A percentile compares a stretch with the other conserved stretches of the same genome.
Evolutionary conservation across 2,113 vertebrate species (phyloP).

Genomic region (Protobothrops mucrosquamatus): DNA sequence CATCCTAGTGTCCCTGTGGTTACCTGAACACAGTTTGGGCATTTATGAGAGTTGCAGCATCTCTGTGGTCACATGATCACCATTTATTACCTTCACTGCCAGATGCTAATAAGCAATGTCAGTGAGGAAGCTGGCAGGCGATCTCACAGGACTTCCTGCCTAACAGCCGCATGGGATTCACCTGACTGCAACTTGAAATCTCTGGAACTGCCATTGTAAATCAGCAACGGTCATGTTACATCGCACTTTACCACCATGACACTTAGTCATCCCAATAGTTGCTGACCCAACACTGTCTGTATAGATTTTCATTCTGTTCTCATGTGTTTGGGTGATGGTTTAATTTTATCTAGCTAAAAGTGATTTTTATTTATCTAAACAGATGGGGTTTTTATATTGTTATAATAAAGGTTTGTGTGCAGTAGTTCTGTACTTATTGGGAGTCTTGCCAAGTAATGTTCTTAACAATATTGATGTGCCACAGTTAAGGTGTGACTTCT

Average conservation of each 20-base stretch:
- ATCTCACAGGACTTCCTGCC: background rate
- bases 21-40: background rate
- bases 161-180: background rate
- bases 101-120: background rate
- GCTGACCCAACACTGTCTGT: background rate
- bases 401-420: background rate
- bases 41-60: background rate
- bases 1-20: background rate
- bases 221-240: background rate
- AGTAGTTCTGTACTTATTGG: background rate
- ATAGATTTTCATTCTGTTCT: background rate
- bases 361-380: background rate
- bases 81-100: background rate
- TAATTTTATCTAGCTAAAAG: constrained; percentile 17
- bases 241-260: background rate
- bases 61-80: background rate
- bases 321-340: background rate
- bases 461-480: background rate
- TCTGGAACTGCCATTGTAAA: background rate
- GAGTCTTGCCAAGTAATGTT: background rate
- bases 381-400: background rate
- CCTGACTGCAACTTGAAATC: background rate
- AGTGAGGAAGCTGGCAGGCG: background rate
- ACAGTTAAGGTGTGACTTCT: background rate
- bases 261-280: background rate